Base-by-base conservation (phyloP, 2,113 vertebrate genomes). In the Capricornis sumatraensis region DNA sequence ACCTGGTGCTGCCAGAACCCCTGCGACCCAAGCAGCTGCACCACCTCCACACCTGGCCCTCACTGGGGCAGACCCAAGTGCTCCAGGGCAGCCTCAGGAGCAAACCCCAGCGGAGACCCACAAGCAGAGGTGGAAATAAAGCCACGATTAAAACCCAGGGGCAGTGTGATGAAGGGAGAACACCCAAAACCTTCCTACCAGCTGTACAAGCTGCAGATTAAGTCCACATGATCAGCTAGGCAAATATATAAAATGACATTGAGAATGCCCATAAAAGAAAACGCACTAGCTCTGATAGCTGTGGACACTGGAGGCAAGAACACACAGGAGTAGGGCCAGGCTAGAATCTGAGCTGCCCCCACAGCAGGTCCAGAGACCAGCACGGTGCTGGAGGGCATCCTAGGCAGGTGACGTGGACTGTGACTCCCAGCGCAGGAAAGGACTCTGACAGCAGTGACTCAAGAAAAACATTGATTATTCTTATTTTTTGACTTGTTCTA, bases 401-500 rank as follows among this genome's bases (percentile, higher is more conserved):
- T 9, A 2, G 15, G 62, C 0, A 0, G 62, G 33, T 17, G 16
- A n/a, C 3, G 15, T n/a, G 16, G 15, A 64, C 33, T 9, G 3
- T 17, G 16, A 19, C 33, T n/a, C 3, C 62, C 33, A n/a, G 33
- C 3, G 3, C 16, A 1, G 62, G 33, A 19, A 4, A n/a, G 30
- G 15, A 64, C 60, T 0, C 60, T 62, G 62, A 64, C 30, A n/a
- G 62, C 62, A n/a, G 33, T n/a, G 62, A 64, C 33, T 67, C 33
- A 36, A 36, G 64, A 64, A 1, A 17, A 10, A 36, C 64, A 19
- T 67, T 9, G 0, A 21, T 36, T 21, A 67, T 67, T 36, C 64
- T 36, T 67, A 67, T 36, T 4, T 67, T 67, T 67, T 16, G 16
- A n/a, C 64, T 67, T 10, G 62, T n/a, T 19, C 33, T 67, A 16